Percentiles rank a stretch among this genome's conserved stretches.
Evolutionary conservation across 2,888 invertebrate genomes (phyloP).

Genomic region (Eupithecia pulchellata): DNA sequence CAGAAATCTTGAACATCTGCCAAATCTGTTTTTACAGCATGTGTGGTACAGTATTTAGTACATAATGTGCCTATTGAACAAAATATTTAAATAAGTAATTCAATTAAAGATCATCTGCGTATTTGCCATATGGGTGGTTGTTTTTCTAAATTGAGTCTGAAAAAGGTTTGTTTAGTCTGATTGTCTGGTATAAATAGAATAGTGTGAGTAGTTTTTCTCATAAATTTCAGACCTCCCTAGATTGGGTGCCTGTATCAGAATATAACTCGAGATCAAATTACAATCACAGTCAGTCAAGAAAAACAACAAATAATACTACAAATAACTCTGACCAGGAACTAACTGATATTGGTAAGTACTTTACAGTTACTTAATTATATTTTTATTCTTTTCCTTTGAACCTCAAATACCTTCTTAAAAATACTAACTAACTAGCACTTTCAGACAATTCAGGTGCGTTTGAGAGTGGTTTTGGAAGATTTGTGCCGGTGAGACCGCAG

Average conservation of each 20-base stretch:
- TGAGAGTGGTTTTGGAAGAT: slow-evolving; percentile 81
- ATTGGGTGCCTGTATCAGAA: slow-evolving; percentile 84
- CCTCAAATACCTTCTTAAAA: background rate
- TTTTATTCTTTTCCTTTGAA: background rate
- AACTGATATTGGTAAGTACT: slow-evolving; percentile 76
- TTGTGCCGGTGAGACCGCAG: slow-evolving; percentile 82
- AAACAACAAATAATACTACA: slow-evolving; percentile 75
- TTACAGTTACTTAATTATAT: background rate
- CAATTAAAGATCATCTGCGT: slow-evolving; percentile 21
- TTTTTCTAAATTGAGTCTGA: slow-evolving; percentile 77
- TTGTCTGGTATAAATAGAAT: slow-evolving; percentile 16
- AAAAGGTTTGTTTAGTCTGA: slow-evolving; percentile 67
- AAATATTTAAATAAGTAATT: background rate
- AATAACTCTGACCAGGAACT: slow-evolving; percentile 80
- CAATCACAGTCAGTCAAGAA: slow-evolving; percentile 79
- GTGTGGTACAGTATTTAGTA: slow-evolving; percentile 27
- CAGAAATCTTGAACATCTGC: slow-evolving; percentile 71
- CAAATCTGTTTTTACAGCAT: slow-evolving; percentile 57
- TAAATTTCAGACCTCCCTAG: slow-evolving; percentile 79
- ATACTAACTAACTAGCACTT: slow-evolving; percentile 5
- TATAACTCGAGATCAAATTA: slow-evolving; percentile 79
- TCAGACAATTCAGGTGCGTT: slow-evolving; percentile 76
- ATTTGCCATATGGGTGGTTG: slow-evolving; percentile 77
- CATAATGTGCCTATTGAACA: background rate
- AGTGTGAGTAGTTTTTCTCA: slow-evolving; percentile 22